Evolutionary conservation across 1,140 invertebrate genomes (phyloP), one percentile per base, ranked within the genome.

Genomic region (Sycophaga agraensis): DNA sequence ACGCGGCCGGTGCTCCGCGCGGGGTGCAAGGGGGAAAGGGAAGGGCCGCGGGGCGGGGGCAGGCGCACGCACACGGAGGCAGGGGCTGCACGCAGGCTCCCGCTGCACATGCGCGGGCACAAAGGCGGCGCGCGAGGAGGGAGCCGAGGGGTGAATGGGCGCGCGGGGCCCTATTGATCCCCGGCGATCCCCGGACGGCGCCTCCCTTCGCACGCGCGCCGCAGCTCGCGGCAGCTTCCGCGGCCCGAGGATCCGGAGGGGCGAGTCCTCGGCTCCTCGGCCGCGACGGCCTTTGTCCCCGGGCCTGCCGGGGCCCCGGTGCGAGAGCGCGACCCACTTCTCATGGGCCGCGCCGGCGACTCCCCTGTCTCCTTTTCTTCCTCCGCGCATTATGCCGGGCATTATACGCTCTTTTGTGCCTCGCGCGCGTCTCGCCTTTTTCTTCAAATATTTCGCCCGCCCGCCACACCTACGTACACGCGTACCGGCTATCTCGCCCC

Each of bases 131-230:
- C 19, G 40, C 17, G 3, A 9, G 21, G 22, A 21, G 22, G 17
- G 4, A 28, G 9, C 4, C 21, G 28, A 12, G 31, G 28, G 19
- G 26, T 37, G 16, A 39, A 24, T 2, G 14, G 24, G 8, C 11
- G 24, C 1, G n/a, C 22, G 7, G 22, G 24, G n/a, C n/a, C n/a
- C 50, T 54, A 54, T 54, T 54, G 35, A 54, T 55, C 26, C 53
- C 45, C 24, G 39, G 53, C 21, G 24, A 16, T n/a, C 39, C 17
- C 6, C 14, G 14, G 11, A 7, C 17, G 43, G 24, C 14, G 26
- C 24, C 24, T 28, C 24, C 14, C 17, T 17, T 14, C 4, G 2
- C 24, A 2, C 14, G 17, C 45, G n/a, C 46, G 46, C 46, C n/a
- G n/a, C n/a, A n/a, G n/a, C n/a, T n/a, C n/a, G n/a, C n/a, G n/a